Conservation (phyloP, 30 jellyfish, hydroid and myxozoan genomes). For the Cassiopea xamachana region DNA sequence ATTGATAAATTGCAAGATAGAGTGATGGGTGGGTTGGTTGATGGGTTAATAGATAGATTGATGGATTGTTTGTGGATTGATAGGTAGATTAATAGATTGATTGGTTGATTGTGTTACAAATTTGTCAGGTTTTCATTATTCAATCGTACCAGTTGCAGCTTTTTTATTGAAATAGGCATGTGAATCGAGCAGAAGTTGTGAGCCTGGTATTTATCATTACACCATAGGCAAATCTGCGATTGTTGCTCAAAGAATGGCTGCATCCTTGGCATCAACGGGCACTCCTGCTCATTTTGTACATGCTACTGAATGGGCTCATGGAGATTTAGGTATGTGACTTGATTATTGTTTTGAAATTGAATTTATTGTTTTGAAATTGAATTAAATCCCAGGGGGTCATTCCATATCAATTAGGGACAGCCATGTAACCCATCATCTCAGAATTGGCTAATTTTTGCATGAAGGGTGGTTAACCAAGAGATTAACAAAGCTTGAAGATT, state of each 20-base stretch:
- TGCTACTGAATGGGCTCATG: conserved; percentile 95
- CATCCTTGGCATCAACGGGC: conserved; percentile 90
- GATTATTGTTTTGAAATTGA: neutral
- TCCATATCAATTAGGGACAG: neutral
- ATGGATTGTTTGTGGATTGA: no score
- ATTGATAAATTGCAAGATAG: no score
- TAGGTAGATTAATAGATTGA: no score
- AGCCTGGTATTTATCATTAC: neutral
- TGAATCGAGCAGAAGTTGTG: neutral
- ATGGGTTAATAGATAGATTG: no score
- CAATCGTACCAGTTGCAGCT: no score
- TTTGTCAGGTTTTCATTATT: no score
- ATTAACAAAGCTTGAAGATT: neutral
- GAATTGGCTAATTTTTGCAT: neutral
- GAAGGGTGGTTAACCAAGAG: neutral
- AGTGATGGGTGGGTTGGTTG: no score
- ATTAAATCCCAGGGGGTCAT: neutral
- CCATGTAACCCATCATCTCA: neutral
- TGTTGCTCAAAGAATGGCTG: conserved; percentile 90
- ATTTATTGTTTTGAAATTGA: neutral
- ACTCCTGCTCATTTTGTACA: conserved; percentile 89
- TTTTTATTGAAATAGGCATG: no score
- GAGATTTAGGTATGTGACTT: conserved; percentile 75
- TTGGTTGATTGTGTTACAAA: no score
- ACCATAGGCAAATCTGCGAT: conserved; percentile 85